These are phyloP conservation scores for Callithrix jacchus DNA, from an alignment of 2,113 vertebrate species.

Conservation along the genomic window DNA sequence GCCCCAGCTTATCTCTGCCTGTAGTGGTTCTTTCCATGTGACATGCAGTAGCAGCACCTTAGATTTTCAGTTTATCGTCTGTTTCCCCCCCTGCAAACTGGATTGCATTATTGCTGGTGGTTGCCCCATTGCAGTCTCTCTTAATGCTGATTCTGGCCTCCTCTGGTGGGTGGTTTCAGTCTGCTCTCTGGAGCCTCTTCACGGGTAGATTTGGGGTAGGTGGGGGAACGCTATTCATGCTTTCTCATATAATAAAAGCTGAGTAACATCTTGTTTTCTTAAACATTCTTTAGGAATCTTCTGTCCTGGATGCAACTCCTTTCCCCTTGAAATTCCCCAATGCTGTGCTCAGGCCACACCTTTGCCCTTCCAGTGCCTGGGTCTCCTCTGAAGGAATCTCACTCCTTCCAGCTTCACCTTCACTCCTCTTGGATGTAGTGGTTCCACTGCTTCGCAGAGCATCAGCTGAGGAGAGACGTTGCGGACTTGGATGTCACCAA, in stretches of 20 bases:
- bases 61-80: too few relatives aligned
- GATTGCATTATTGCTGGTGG: too few relatives aligned
- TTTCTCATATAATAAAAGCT: not conserved
- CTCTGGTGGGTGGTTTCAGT: not conserved
- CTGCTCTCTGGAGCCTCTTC: not conserved
- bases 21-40: rapidly evolving
- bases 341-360: not conserved
- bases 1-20: not conserved
- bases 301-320: too few relatives aligned
- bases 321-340: not conserved
- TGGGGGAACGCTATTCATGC: not conserved
- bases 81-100: too few relatives aligned
- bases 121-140: not conserved
- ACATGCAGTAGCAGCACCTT: rapidly evolving
- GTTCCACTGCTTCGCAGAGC: not conserved
- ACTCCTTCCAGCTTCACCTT: not conserved
- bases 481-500: rapidly evolving
- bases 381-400: not conserved
- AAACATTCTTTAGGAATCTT: too few relatives aligned
- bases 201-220: not conserved
- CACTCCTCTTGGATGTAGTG: not conserved
- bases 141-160: not conserved
- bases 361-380: not conserved
- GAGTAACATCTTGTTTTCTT: not conserved
- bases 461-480: not conserved